Conservation (phyloP, 2,888 invertebrate genomes). For the Crepidodera aurea region DNA sequence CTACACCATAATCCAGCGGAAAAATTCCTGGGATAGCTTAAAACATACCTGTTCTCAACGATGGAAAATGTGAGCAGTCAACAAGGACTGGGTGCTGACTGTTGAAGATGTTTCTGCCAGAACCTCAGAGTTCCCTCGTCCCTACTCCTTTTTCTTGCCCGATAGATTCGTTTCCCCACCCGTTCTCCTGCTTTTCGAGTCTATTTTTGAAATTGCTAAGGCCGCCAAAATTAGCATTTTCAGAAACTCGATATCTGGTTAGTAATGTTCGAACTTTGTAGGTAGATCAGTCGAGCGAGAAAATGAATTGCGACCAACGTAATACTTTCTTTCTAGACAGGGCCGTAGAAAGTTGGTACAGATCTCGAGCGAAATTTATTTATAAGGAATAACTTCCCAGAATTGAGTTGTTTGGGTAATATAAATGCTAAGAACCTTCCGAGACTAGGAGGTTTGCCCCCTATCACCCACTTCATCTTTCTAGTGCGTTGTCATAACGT, state of each 20-base stretch:
- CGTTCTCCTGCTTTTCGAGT: conserved; percentile 32
- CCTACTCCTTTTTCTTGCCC: conserved; percentile 6
- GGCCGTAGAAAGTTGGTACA: too few relatives aligned
- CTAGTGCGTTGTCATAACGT: too few relatives aligned
- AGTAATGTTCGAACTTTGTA: conserved; percentile 9
- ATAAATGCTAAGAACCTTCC: too few relatives aligned
- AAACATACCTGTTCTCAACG: conserved; percentile 57
- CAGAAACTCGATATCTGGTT: conserved; percentile 38
- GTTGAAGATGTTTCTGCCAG: conserved; percentile 50
- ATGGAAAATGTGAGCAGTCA: conserved; percentile 64
- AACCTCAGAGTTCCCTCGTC: conserved; percentile 30
- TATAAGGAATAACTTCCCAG: too few relatives aligned
- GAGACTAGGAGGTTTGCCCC: too few relatives aligned
- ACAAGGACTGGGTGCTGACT: conserved; percentile 69
- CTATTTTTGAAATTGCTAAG: conserved; percentile 33
- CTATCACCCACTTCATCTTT: too few relatives aligned
- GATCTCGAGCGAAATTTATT: too few relatives aligned
- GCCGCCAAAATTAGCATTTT: conserved; percentile 38
- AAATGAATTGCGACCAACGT: background rate
- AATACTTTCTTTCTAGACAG: too few relatives aligned
- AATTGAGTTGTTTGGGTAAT: too few relatives aligned
- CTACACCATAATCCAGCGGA: conserved; percentile 18
- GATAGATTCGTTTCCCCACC: background rate
- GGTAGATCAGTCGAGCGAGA: conserved; percentile 8
- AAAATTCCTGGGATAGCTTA: conserved; percentile 11